Percentiles rank a stretch among this genome's conserved stretches.
Evolutionary conservation across 2,797 vertebrate species (phyloP).

Genomic region (Hydrolagus colliei): DNA sequence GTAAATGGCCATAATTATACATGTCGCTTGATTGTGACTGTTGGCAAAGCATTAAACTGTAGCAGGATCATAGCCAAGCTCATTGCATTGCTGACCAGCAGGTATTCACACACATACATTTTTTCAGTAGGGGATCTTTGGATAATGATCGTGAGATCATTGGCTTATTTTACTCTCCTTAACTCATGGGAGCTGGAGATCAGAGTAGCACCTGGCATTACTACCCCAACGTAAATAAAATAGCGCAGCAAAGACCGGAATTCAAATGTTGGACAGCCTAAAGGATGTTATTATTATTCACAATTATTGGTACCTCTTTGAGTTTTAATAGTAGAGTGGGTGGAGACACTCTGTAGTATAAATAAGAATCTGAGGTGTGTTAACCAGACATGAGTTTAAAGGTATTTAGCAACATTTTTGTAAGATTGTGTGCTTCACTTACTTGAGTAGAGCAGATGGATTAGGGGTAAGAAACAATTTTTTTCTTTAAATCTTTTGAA

Average conservation of each 20-base stretch:
- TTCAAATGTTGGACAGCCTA: too few relatives aligned
- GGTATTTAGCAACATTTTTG: not conserved
- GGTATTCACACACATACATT: too few relatives aligned
- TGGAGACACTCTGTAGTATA: not conserved
- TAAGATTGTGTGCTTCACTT: not conserved
- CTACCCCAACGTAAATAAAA: too few relatives aligned
- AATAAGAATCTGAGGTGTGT: not conserved
- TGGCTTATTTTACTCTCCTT: not conserved
- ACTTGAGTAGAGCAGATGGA: constrained; percentile 11
- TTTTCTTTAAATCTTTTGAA: not conserved
- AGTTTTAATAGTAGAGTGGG: not conserved
- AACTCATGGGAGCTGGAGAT: not conserved
- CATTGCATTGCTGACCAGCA: too few relatives aligned
- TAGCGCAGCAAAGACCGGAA: too few relatives aligned
- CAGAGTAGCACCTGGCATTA: not conserved
- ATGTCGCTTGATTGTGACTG: too few relatives aligned
- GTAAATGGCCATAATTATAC: too few relatives aligned
- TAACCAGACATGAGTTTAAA: not conserved
- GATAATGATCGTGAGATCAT: not conserved
- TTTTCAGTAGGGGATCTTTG: too few relatives aligned
- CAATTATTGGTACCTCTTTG: not conserved
- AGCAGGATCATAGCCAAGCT: too few relatives aligned
- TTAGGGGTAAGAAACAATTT: not conserved
- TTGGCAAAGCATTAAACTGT: too few relatives aligned
- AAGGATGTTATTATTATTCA: too few relatives aligned